These are phyloP conservation scores for Phainopepla nitens DNA, from an alignment of 2,113 vertebrate genomes.

Conservation along the genomic window DNA sequence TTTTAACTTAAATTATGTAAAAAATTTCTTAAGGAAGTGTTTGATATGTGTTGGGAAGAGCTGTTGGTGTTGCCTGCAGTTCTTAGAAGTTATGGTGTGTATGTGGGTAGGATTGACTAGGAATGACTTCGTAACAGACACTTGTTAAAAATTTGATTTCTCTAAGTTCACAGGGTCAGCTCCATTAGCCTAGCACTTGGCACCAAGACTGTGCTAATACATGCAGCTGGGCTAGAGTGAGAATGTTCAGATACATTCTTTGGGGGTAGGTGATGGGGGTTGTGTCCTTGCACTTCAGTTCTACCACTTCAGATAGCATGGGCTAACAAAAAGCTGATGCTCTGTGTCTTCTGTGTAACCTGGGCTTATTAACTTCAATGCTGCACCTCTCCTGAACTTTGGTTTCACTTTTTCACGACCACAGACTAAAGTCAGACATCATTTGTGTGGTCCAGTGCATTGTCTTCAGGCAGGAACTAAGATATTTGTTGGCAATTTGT, in stretches of 20 bases:
- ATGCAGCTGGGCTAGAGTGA: background rate
- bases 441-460: background rate
- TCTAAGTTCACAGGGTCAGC: background rate
- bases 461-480: background rate
- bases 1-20: background rate
- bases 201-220: background rate
- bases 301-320: background rate
- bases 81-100: background rate
- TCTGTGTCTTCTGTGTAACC: background rate
- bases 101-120: background rate
- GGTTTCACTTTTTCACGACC: background rate
- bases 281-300: background rate
- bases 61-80: background rate
- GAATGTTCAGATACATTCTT: background rate
- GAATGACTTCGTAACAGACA: background rate
- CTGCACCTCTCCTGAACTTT: background rate
- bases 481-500: fast-evolving
- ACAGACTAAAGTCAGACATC: background rate
- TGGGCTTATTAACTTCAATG: background rate
- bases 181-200: background rate
- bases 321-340: background rate
- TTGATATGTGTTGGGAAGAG: background rate
- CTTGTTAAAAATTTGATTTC: background rate
- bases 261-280: fast-evolving
- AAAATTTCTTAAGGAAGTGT: background rate